Evolutionary conservation across 2,797 vertebrate genomes (phyloP), one percentile per base, ranked within the genome.

Genomic region (Bradypus variegatus): DNA sequence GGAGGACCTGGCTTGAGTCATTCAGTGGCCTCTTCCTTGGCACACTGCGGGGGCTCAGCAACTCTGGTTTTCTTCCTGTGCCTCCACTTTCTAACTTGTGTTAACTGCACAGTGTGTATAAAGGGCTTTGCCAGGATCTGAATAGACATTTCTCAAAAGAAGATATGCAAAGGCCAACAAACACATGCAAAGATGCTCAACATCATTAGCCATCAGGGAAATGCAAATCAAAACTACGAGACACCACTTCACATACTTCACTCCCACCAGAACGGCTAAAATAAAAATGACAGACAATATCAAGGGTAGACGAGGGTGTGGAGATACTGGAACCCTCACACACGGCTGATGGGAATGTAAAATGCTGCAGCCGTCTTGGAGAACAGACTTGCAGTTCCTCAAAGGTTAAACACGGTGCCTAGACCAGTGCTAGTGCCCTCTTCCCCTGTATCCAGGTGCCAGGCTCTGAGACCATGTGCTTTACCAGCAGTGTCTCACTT

Each of bases 331-430:
- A 53, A 9, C 18, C n/a, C 50, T 27, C 45, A 2, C 0, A 5
- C 58, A 5, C 48, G 10, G 33, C 58, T 38, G 76, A 16, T 2
- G 41, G 70, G 48, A 48, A 41, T 2, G 15, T 12, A 16, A 60
- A 67, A 38, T 0, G 6, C 36, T 0, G 19, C 16, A 0, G 3
- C 48, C 18, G 1, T 3, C 36, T 19, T 27, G 70, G 82, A 58
- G 65, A 41, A 23, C 31, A 8, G 45, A 4, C 67, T 1, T 31
- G 67, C 6, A 2, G 27, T 2, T 45, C 36, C 53, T 81, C 76
- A 12, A 8, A 25, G 55, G 36, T 38, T 36, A 29, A 25, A 21
- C 18, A 4, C 2, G 7, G 38, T 5, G 31, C 48, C 38, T 31
- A 1, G 23, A 48, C 48, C 27, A 2, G 38, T 19, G 75, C 53